Evolutionary conservation across 2,888 invertebrate species (phyloP), one percentile per base, ranked within the genome.

Genomic region (Leistus spinibarbis): DNA sequence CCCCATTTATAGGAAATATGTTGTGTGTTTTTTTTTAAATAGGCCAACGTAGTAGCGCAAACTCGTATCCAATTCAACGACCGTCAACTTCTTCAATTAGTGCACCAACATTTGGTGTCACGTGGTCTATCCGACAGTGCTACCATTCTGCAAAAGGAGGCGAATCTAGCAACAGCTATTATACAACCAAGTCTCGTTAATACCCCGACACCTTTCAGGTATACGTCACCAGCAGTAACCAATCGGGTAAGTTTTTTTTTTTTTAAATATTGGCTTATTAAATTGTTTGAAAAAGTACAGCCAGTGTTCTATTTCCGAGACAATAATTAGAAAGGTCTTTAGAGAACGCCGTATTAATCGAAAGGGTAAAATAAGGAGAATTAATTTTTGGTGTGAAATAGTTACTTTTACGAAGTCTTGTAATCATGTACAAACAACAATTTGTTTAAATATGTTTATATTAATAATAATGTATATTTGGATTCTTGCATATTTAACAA

Each of bases 31-130:
- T 76, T 19, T 23, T 78, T 54, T 77, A 76, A 56, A 56, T 82
- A 91, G 92, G 95, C 97, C 0, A 96, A 96, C 85, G 95, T 99
- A 62, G 97, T 99, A 0, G 97, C 98, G 0, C 97, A 98, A 86
- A 99, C 99, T 0, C 92, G 94, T 78, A 98, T 99, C 76, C 93
- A 93, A 82, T 99, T 95, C 88, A 96, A 98, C 85, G 96, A 97
- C 84, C 91, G 93, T 62, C 98, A 99, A 85, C 87, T 99, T 53
- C 90, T 97, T 79, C 95, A 97, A 84, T 87, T 99, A 10, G 97
- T 99, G 64, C 92, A 95, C 81, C 93, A 95, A 74, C 97, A 98
- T 87, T 88, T 99, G 69, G 83, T 90, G 40, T 89, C 91, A 1
- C 92, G 95, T 80, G 97, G 95, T 0, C 88, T 94, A 67, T 76